phyloP scores from a whole-genome alignment of 2,113 vertebrate species.

The Malurus melanocephalus region DNA sequence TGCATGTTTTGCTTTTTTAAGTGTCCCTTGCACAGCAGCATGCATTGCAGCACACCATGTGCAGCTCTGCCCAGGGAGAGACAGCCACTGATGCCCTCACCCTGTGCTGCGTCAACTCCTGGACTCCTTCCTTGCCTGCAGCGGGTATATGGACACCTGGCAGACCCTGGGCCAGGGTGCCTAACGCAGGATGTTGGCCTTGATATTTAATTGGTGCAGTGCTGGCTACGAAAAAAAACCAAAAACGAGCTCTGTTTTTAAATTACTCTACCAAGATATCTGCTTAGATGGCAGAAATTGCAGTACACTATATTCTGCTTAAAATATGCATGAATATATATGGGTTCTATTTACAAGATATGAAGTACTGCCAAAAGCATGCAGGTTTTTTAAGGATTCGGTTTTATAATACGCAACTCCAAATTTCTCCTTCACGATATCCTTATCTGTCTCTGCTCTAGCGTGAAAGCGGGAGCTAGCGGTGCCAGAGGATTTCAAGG shows the following conservation, averaged over 20 bases:
- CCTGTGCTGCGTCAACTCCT: background rate
- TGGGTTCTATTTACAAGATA: background rate
- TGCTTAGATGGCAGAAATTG: slow-evolving; percentile 29
- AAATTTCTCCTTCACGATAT: slow-evolving; percentile 18
- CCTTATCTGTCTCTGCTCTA: slow-evolving; percentile 13
- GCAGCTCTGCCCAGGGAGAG: background rate
- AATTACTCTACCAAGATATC: background rate
- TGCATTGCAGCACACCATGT: background rate
- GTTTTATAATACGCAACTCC: background rate
- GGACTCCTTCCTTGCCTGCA: background rate
- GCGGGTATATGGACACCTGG: background rate
- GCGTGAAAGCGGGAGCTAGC: background rate
- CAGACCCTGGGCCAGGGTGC: background rate
- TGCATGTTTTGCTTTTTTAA: background rate
- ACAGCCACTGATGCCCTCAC: background rate
- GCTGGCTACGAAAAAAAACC: background rate
- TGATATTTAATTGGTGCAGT: background rate
- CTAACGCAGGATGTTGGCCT: background rate
- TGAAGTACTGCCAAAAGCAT: background rate
- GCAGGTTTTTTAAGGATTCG: background rate
- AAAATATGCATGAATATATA: background rate
- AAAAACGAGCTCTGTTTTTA: background rate
- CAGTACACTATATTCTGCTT: background rate
- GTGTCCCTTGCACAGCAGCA: background rate
- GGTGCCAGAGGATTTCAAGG: slow-evolving; percentile 23